Conservation (phyloP, 2,113 vertebrate species). For the Puma concolor region DNA sequence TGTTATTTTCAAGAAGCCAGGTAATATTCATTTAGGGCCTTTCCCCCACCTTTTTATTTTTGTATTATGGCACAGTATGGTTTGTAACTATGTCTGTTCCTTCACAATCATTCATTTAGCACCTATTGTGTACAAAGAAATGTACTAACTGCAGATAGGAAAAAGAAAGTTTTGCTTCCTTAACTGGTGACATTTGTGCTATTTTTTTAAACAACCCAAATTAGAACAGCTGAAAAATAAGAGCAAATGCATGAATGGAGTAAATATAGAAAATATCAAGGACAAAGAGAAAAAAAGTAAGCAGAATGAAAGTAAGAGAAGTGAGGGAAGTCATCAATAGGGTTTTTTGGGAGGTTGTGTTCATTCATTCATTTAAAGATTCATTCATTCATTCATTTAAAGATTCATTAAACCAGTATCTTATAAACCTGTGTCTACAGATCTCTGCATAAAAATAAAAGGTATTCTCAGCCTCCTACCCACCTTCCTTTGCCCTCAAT, state of each 20-base stretch:
- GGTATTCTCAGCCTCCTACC: not conserved
- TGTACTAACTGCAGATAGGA: not conserved
- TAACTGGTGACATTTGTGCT: not conserved
- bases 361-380: not conserved
- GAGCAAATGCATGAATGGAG: not conserved
- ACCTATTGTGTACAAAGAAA: not conserved
- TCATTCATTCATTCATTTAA: not conserved
- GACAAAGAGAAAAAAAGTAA: not conserved
- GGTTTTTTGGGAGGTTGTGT: not conserved
- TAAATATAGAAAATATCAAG: not conserved
- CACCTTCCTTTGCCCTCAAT: not conserved
- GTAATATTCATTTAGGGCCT: not conserved
- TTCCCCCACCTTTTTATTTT: not conserved
- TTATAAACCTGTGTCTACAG: not conserved
- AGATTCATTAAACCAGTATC: not conserved
- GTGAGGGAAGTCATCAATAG: not conserved
- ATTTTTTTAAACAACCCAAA: not conserved
- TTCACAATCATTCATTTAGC: not conserved
- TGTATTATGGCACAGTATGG: not conserved
- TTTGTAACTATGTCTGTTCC: not conserved
- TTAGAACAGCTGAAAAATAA: constrained; percentile 10
- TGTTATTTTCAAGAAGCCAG: not conserved
- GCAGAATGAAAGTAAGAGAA: not conserved
- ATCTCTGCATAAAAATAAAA: not conserved
- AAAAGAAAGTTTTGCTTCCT: not conserved